Conservation (phyloP, 2,888 invertebrate species). For the Palloptera scutellata region DNA sequence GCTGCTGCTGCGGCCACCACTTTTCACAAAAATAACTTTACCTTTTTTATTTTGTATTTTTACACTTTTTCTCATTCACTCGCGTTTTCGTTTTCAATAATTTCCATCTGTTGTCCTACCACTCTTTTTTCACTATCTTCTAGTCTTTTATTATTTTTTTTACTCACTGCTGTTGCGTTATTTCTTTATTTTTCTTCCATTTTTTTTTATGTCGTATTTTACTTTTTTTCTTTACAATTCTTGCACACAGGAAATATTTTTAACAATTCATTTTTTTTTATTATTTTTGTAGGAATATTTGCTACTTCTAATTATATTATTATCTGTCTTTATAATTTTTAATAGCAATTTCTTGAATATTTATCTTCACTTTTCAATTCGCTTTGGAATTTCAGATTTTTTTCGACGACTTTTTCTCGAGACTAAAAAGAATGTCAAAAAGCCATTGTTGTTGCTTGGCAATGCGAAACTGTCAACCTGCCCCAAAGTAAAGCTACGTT, state of each 20-base stretch:
- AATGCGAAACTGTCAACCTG: too few species aligned
- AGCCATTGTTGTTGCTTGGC: too few species aligned
- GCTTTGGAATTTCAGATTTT: neutral
- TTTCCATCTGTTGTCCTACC: neutral
- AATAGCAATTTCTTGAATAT: too few species aligned
- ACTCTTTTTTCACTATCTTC: neutral
- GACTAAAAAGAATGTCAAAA: too few species aligned
- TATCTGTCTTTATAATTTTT: too few species aligned
- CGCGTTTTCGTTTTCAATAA: slow-evolving; percentile 9
- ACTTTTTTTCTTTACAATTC: neutral
- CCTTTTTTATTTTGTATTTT: slow-evolving; percentile 6
- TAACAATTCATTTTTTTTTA: too few species aligned
- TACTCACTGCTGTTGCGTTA: slow-evolving; percentile 34
- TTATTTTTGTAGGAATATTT: too few species aligned
- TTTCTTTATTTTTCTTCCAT: slow-evolving; percentile 27
- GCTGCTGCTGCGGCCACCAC: neutral
- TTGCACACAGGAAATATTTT: too few species aligned
- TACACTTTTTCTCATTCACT: neutral
- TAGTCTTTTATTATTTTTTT: slow-evolving; percentile 17
- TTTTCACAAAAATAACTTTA: neutral
- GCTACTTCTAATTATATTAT: too few species aligned
- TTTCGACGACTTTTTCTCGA: too few species aligned
- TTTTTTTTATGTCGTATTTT: slow-evolving; percentile 24
- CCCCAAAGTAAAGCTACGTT: too few species aligned
- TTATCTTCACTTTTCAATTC: slow-evolving; percentile 11